phyloP scores from a whole-genome alignment of 2,888 invertebrate species.

The Thereva nobilitata region DNA sequence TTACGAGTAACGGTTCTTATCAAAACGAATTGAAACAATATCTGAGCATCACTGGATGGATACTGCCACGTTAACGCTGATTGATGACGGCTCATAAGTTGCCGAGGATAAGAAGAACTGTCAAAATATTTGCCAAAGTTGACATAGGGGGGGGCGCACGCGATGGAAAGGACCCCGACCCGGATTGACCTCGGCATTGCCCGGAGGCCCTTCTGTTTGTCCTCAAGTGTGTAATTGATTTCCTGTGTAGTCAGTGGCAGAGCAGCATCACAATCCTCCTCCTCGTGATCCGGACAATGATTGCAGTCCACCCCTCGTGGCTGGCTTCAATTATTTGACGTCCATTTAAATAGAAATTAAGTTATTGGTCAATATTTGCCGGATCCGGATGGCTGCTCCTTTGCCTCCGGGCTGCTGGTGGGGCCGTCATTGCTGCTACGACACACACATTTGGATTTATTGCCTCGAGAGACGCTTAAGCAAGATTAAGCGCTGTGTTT shows the following conservation, averaged over 20 bases:
- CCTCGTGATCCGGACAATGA: not conserved
- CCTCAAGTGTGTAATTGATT: conserved; percentile 32
- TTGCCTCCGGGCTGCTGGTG: not conserved
- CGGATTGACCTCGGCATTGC: conserved; percentile 26
- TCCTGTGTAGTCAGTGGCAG: conserved; percentile 18
- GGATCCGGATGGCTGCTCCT: conserved; percentile 1
- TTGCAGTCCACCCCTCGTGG: conserved; percentile 4
- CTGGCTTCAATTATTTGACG: conserved; percentile 29
- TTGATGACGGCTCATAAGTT: not conserved
- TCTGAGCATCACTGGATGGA: not conserved
- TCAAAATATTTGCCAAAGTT: conserved; percentile 1
- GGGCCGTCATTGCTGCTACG: no score
- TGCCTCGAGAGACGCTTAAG: conserved; percentile 18
- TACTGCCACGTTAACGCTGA: conserved; percentile 3
- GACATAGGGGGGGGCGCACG: conserved; percentile 11
- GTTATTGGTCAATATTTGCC: conserved; percentile 38
- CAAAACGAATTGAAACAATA: no score
- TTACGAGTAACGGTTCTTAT: no score
- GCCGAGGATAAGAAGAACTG: no score
- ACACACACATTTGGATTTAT: conserved; percentile 24
- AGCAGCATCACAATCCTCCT: not conserved
- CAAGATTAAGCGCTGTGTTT: conserved; percentile 26
- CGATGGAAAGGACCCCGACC: conserved; percentile 7
- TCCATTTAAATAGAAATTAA: conserved; percentile 39
- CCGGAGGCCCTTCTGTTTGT: conserved; percentile 26